phyloP scores from a whole-genome alignment of 2,797 vertebrate genomes.

The Pseudomugil gertrudae region DNA sequence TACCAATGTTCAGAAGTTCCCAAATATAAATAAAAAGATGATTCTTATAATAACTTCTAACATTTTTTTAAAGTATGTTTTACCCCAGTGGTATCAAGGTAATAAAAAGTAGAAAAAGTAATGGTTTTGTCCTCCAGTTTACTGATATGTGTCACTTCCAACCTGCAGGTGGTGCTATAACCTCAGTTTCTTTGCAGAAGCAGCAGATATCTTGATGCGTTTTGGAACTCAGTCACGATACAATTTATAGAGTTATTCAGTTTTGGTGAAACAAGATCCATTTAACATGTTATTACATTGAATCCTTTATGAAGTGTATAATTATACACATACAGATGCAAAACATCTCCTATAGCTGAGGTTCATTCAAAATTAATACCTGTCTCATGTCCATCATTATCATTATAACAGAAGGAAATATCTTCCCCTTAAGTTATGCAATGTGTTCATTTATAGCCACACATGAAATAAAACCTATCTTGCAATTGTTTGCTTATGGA shows the following conservation, averaged over 20 bases:
- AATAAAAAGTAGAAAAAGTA: background rate
- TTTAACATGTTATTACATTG: slow-evolving; percentile 4
- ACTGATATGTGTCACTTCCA: background rate
- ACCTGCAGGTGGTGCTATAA: slow-evolving; percentile 50
- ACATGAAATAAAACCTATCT: background rate
- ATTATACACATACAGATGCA: background rate
- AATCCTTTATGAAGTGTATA: background rate
- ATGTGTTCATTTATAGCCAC: background rate
- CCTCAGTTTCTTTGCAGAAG: slow-evolving; percentile 12
- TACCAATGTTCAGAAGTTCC: background rate
- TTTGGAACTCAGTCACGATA: slow-evolving; percentile 12
- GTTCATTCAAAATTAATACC: background rate
- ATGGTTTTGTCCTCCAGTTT: background rate
- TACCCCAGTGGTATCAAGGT: background rate
- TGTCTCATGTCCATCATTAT: background rate
- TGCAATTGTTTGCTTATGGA: background rate
- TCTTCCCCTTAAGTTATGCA: background rate
- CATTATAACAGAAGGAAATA: background rate
- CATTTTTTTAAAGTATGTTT: background rate
- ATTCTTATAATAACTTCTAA: background rate
- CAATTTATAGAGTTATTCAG: slow-evolving; percentile 2
- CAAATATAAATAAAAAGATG: background rate
- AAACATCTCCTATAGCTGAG: background rate
- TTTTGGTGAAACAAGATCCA: no score
- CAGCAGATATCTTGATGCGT: slow-evolving; percentile 13